Evolutionary conservation across 2,797 vertebrate species (phyloP).

Genomic region (Picus viridis): DNA sequence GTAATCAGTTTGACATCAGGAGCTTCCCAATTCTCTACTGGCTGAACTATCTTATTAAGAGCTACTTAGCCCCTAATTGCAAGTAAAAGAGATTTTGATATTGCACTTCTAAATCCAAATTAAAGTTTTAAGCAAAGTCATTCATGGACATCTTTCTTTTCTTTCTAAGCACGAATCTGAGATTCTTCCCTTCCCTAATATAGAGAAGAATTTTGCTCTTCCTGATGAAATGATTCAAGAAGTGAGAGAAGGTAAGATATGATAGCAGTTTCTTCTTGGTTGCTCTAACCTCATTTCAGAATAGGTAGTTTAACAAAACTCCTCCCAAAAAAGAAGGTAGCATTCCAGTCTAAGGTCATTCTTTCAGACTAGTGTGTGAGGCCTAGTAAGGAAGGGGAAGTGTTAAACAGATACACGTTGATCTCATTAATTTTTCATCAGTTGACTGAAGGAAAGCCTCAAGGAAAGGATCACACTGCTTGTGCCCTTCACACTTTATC

Average conservation of each 20-base stretch:
- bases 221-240: constrained; percentile 97
- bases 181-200: constrained; percentile 95
- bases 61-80: neutral
- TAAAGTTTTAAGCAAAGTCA: neutral
- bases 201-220: constrained; percentile 94
- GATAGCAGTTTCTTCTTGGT: neutral
- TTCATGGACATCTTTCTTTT: constrained; percentile 12
- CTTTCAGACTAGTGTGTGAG: neutral
- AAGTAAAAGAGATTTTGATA: neutral
- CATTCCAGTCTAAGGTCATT: neutral
- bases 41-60: neutral
- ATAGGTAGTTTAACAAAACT: neutral
- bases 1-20: neutral
- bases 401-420: neutral
- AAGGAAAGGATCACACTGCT: neutral
- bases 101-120: neutral
- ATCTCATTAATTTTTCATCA: neutral
- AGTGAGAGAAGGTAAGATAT: constrained; percentile 91
- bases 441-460: neutral
- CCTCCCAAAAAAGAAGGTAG: neutral
- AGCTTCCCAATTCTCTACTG: neutral
- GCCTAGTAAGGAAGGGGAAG: neutral
- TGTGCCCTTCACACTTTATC: neutral
- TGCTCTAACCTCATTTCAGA: neutral
- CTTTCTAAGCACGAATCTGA: constrained; percentile 93